These are phyloP conservation scores for Acholoe squamosa DNA, from an alignment of 2,888 invertebrate species.

Conservation along the genomic window DNA sequence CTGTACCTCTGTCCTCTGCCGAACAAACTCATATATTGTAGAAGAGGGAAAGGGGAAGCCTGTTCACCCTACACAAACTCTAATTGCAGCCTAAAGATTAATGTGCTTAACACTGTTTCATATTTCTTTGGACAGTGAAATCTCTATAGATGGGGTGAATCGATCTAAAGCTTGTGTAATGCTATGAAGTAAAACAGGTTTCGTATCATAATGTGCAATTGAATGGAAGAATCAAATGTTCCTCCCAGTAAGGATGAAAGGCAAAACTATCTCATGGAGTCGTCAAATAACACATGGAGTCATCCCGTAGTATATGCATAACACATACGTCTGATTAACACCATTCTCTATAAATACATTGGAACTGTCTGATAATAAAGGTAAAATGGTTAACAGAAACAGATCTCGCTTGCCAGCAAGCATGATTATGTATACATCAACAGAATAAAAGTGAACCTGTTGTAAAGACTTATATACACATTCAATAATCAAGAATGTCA, in stretches of 20 bases:
- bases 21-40: no score
- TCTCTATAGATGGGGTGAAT: no score
- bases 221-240: not conserved
- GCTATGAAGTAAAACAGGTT: no score
- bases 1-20: no score
- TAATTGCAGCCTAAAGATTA: no score
- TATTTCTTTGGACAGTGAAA: no score
- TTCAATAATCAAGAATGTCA: constrained; percentile 18
- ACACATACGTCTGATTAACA: not conserved
- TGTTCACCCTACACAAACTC: no score
- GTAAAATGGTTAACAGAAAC: not conserved
- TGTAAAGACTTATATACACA: not conserved
- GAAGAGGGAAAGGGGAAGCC: no score
- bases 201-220: not conserved
- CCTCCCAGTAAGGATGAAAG: not conserved
- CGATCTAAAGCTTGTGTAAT: no score
- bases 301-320: not conserved
- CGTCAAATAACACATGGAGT: constrained; percentile 9
- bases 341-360: not conserved
- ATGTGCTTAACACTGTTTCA: no score
- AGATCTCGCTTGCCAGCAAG: constrained; percentile 28
- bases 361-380: not conserved
- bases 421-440: not conserved
- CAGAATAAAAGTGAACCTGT: no score
- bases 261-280: not conserved